A percentile compares a stretch with the other conserved stretches of the same genome.
These are phyloP conservation scores for Paratilapia polleni DNA, from an alignment of 2,113 vertebrate genomes.

Conservation along the genomic window DNA sequence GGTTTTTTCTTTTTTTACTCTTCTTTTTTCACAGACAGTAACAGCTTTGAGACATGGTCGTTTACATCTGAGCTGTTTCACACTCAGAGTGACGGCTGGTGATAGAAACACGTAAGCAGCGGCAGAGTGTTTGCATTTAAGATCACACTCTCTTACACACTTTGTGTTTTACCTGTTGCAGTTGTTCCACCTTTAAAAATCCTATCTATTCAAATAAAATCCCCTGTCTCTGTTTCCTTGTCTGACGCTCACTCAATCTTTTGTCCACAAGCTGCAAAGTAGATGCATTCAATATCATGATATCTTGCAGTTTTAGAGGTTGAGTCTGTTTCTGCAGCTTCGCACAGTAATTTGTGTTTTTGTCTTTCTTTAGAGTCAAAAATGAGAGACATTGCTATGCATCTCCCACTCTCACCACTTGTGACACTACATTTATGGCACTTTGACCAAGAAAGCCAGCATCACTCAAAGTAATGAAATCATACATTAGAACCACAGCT, in stretches of 20 bases:
- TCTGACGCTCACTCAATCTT: neutral
- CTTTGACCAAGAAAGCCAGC: conserved; percentile 29
- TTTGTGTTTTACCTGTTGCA: conserved; percentile 59
- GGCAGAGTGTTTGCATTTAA: conserved; percentile 47
- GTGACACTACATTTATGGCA: conserved; percentile 56
- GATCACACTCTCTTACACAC: conserved; percentile 34
- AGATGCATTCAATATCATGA: neutral
- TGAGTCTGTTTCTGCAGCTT: neutral
- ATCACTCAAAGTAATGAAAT: conserved; percentile 13
- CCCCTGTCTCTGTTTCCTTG: neutral
- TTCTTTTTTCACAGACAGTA: conserved; percentile 61
- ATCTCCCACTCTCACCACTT: conserved; percentile 4
- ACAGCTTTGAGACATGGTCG: conserved; percentile 84
- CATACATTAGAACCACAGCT: conserved; percentile 19
- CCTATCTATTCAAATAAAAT: neutral
- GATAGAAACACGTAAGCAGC: conserved; percentile 76
- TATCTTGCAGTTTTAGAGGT: neutral
- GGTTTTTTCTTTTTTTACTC: conserved; percentile 11
- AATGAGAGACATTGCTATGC: conserved; percentile 18
- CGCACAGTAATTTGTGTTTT: neutral
- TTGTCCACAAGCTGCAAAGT: conserved; percentile 14
- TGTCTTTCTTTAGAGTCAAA: neutral
- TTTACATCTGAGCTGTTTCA: conserved; percentile 73
- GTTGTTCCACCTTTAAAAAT: conserved; percentile 11
- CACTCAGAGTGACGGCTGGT: conserved; percentile 81